These are phyloP conservation scores for Scrobipalpa atriplicella DNA, from an alignment of 2,888 invertebrate genomes.

Conservation along the genomic window DNA sequence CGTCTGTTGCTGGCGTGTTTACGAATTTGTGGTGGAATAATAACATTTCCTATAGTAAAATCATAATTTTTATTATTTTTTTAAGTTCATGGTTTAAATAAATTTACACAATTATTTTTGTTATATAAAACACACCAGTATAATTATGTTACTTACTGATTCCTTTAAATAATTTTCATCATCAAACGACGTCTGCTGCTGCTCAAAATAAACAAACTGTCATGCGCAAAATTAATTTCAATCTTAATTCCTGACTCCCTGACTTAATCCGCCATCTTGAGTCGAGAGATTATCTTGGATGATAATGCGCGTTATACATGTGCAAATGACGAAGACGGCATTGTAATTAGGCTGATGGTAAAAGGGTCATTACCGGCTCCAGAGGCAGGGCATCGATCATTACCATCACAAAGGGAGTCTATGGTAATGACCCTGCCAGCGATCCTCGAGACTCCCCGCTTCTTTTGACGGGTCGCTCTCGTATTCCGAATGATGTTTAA, in stretches of 20 bases:
- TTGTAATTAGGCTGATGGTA: conserved; percentile 45
- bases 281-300: neutral
- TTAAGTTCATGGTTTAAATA: no score
- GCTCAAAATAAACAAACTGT: no score
- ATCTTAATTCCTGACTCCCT: neutral
- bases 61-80: no score
- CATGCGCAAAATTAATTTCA: no score
- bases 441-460: conserved; percentile 13
- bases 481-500: conserved; percentile 24
- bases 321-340: conserved; percentile 34
- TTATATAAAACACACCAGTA: no score
- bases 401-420: conserved; percentile 35
- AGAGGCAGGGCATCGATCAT: conserved; percentile 27
- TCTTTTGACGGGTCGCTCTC: conserved; percentile 21
- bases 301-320: neutral
- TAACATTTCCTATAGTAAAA: neutral
- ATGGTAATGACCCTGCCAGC: conserved; percentile 26
- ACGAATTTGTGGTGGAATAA: neutral
- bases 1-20: conserved; percentile 12
- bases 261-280: neutral
- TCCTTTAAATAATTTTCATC: no score
- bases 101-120: no score
- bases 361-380: conserved; percentile 45
- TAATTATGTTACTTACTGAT: no score
- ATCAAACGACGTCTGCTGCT: no score